Evolutionary conservation across 53 echinoderm and acorn worm species (phyloP).

Genomic region (Mesocentrotus franciscanus): DNA sequence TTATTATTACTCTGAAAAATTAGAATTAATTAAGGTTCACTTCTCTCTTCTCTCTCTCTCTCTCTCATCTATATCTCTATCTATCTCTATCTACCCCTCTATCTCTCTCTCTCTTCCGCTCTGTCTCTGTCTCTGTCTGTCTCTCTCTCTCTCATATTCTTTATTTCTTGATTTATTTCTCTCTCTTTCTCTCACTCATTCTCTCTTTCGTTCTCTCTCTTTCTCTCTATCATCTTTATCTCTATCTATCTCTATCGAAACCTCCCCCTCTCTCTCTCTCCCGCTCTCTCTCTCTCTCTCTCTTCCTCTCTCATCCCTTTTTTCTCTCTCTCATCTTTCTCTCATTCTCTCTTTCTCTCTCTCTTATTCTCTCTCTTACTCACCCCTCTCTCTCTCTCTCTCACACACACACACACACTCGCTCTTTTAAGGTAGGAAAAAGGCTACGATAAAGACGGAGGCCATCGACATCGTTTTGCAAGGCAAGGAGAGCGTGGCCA

Average conservation of each 20-base stretch:
- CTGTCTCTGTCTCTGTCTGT: background rate
- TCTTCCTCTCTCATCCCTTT: background rate
- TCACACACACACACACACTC: too few species aligned
- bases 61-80: background rate
- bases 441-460: conserved; percentile 22
- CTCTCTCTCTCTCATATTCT: background rate
- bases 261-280: background rate
- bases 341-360: background rate
- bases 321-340: background rate
- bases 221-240: background rate
- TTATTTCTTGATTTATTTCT: too few species aligned
- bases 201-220: background rate
- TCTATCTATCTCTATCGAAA: background rate
- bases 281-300: background rate
- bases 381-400: background rate
- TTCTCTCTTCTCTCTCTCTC: background rate
- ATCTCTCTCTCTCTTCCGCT: background rate
- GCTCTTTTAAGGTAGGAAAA: background rate
- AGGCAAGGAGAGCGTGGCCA: background rate
- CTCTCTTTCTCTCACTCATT: background rate
- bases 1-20: too few species aligned
- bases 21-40: background rate
- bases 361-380: background rate
- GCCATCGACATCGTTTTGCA: background rate
- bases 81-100: background rate